Conservation (phyloP, 2,113 vertebrate species). For the Malaclemys terrapin region DNA sequence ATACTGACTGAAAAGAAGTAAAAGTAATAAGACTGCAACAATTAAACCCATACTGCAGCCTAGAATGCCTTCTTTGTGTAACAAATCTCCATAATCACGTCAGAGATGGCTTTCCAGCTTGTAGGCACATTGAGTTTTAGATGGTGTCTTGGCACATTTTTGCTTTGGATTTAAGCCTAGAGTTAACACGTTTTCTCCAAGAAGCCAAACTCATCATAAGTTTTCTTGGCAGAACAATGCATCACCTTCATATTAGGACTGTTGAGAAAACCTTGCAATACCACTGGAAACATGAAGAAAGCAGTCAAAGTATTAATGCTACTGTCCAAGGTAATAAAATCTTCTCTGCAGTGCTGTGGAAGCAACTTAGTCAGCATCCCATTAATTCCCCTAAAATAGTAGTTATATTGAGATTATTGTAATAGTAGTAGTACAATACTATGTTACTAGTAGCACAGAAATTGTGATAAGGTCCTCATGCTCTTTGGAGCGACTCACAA, state of each 20-base stretch:
- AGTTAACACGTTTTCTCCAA: not conserved
- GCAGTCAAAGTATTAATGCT: not conserved
- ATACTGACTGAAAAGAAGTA: not conserved
- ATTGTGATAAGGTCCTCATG: not conserved
- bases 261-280: not conserved
- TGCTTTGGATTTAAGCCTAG: not conserved
- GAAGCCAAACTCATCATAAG: not conserved
- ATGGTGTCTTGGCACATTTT: not conserved
- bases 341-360: not conserved
- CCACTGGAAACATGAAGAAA: not conserved
- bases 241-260: not conserved
- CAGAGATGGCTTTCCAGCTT: not conserved
- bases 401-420: not conserved
- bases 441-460: accelerated
- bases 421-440: not conserved
- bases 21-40: not conserved
- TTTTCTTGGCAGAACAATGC: not conserved
- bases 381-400: not conserved
- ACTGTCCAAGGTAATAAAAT: not conserved
- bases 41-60: not conserved
- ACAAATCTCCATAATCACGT: not conserved
- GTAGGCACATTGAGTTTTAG: not conserved
- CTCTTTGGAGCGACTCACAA: not conserved
- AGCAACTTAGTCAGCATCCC: not conserved
- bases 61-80: not conserved